phyloP scores from a whole-genome alignment of 2,888 invertebrate genomes.

The Linyphia triangularis region DNA sequence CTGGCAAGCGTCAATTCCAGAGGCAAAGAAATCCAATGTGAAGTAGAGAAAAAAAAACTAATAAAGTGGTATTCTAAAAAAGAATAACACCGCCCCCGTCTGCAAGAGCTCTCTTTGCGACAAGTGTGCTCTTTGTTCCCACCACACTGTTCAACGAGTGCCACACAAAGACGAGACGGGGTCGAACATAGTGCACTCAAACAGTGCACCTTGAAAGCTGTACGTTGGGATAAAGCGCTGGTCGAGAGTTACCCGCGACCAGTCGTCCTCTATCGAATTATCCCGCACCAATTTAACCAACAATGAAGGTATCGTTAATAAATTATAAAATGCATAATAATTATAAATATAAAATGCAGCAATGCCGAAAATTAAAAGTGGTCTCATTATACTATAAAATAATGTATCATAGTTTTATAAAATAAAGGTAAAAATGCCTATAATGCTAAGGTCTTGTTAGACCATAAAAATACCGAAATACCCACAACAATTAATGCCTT shows the following conservation, averaged over 20 bases:
- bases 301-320: too few relatives aligned
- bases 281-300: too few relatives aligned
- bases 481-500: too few relatives aligned
- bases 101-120: conserved; percentile 6
- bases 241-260: conserved; percentile 2
- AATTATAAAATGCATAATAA: background rate
- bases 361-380: background rate
- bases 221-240: conserved; percentile 6
- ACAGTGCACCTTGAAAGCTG: background rate
- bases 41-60: background rate
- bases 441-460: too few relatives aligned
- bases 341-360: background rate
- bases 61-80: background rate
- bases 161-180: conserved; percentile 11
- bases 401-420: too few relatives aligned
- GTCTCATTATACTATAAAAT: too few relatives aligned
- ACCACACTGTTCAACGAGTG: conserved; percentile 2
- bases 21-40: too few relatives aligned
- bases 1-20: background rate
- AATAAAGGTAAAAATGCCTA: too few relatives aligned
- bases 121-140: conserved; percentile 35
- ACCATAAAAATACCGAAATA: too few relatives aligned
- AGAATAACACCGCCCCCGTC: conserved; percentile 8
- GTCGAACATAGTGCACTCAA: background rate
- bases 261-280: too few relatives aligned